phyloP scores from a whole-genome alignment of 2,888 invertebrate genomes.

The Drosophila dives region DNA sequence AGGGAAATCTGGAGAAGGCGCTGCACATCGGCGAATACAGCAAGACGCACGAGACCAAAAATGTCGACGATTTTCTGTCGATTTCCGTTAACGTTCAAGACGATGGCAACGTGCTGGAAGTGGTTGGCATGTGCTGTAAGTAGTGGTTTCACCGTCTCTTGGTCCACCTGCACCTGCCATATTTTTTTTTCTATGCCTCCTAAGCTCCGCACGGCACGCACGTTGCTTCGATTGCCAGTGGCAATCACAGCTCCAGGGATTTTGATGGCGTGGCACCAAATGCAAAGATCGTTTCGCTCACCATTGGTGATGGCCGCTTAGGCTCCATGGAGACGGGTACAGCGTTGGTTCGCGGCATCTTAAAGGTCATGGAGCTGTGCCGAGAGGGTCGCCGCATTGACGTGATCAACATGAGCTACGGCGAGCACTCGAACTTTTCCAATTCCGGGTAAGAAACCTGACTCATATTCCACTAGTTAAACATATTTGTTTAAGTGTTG shows the following conservation, averaged over 20 bases:
- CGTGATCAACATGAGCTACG: conserved; percentile 99
- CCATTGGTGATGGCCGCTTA: conserved; percentile 96
- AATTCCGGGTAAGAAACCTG: conserved; percentile 90
- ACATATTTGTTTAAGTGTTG: conserved; percentile 12
- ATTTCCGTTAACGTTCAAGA: conserved; percentile 96
- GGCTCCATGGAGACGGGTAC: conserved; percentile 99
- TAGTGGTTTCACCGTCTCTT: conserved; percentile 6
- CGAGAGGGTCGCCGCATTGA: conserved; percentile 88
- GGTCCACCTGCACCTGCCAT: not conserved
- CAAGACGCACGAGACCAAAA: conserved; percentile 92
- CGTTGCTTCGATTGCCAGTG: conserved; percentile 98
- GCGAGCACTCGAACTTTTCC: conserved; percentile 97
- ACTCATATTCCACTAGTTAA: not conserved
- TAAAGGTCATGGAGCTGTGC: conserved; percentile 91
- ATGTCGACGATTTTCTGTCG: conserved; percentile 92
- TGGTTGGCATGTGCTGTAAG: conserved; percentile 97
- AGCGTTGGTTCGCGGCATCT: conserved; percentile 95
- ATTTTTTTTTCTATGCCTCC: conserved; percentile 36
- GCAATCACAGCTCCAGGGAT: conserved; percentile 93
- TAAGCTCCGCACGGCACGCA: conserved; percentile 98
- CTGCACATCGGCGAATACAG: conserved; percentile 93
- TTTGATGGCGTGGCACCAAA: conserved; percentile 98
- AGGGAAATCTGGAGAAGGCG: conserved; percentile 92
- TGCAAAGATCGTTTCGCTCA: conserved; percentile 95
- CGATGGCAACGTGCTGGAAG: conserved; percentile 94